Base-by-base conservation (phyloP, 2,797 vertebrate genomes). In the Amphiprion clarkii region DNA sequence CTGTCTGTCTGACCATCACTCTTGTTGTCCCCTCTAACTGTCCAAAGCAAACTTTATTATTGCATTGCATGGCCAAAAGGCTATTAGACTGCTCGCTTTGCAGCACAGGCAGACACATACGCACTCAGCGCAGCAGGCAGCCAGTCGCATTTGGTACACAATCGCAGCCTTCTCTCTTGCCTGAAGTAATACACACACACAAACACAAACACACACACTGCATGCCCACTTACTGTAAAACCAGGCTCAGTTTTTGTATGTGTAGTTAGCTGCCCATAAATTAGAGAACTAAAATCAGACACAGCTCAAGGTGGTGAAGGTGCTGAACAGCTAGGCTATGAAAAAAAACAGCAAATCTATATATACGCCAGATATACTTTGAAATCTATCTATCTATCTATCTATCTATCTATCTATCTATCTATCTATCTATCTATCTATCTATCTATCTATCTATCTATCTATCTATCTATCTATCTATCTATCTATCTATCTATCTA, bases 1-100 rank as follows among this genome's bases (percentile, higher is more conserved):
- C 36, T 80, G 5, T 74, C 48, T 79, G 23, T 75, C 65, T 67
- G 36, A 71, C 57, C 65, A 76, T 82, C 67, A 40, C 68, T 85
- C 68, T 27, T 73, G 61, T 83, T 84, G 53, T 71, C 73, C 59
- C 72, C 57, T 44, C 67, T 51, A 79, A 79, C 78, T 65, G 61
- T 86, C 71, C 73, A 76, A 69, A 86, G 40, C 72, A 67, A 85
- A 82, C 67, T 75, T 76, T 69, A 79, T 78, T 86, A 84, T 81
- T 71, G 65, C 49, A 67, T 56, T 76, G 61, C 71, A 58, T 72
- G 44, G 71, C 85, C 75, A 78, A 76, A 76, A 81, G 82, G 58
- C 79, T 82, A n/a, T 83, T 81, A 46, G 51, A 75, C 56, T 79
- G 87, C 70, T 86, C 81, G 79, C 71, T 86, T 81, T 75, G 66